Evolutionary conservation across 2,113 vertebrate species (phyloP).

Genomic region (Tupaia chinensis): DNA sequence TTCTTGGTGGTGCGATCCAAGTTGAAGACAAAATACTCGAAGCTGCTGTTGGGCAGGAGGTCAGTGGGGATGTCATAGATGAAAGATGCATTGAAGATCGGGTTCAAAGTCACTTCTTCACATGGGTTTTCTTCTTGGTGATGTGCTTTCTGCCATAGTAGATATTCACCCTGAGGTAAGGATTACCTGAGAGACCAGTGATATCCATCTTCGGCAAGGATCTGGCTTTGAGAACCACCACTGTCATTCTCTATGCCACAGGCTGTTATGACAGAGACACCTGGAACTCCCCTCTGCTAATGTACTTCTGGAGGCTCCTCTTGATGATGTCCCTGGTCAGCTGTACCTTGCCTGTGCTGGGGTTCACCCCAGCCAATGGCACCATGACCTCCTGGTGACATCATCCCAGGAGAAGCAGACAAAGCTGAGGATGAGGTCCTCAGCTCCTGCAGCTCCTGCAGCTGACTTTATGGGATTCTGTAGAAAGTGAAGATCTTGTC

Average conservation of each 20-base stretch:
- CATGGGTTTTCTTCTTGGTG: constrained; percentile 98
- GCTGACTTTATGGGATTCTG: constrained; percentile 95
- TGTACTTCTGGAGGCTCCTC: constrained; percentile 95
- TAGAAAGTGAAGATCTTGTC: constrained; percentile 99
- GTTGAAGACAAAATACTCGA: constrained; percentile 97
- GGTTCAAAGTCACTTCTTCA: constrained; percentile 98
- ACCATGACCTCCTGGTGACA: constrained; percentile 96
- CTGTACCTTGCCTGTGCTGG: constrained; percentile 95
- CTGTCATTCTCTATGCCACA: constrained; percentile 96
- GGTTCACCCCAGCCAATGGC: constrained; percentile 94
- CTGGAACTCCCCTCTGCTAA: constrained; percentile 95
- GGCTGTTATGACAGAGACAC: constrained; percentile 98
- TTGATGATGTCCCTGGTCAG: constrained; percentile 95
- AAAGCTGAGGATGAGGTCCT: constrained; percentile 97
- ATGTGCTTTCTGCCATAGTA: constrained; percentile 97
- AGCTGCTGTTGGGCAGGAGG: constrained; percentile 94
- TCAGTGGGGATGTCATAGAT: constrained; percentile 96
- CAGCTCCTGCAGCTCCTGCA: constrained; percentile 95
- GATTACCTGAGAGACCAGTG: constrained; percentile 98
- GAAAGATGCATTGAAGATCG: constrained; percentile 98
- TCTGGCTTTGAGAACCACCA: constrained; percentile 97
- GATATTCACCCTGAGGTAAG: constrained; percentile 98
- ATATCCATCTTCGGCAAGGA: constrained; percentile 98
- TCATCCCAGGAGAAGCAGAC: constrained; percentile 97
- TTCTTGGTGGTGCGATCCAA: constrained; percentile 99